These are phyloP conservation scores for Hesperia comma DNA, from an alignment of 2,888 invertebrate species.

Conservation along the genomic window DNA sequence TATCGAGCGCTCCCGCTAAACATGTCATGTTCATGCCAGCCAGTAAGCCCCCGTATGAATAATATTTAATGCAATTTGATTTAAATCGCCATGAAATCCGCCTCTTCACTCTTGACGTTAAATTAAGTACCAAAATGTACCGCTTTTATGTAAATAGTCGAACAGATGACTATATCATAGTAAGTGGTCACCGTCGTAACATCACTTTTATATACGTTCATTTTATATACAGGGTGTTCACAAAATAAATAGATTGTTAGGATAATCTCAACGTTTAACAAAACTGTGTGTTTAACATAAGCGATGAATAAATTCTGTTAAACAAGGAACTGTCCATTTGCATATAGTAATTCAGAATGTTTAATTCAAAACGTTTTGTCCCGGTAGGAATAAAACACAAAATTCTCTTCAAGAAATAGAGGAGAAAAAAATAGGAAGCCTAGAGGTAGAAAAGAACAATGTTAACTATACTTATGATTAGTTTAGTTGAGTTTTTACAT, in stretches of 20 bases:
- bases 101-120: slow-evolving; percentile 25
- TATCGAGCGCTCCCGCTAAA: slow-evolving; percentile 37
- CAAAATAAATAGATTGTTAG: no score
- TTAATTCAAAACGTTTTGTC: neutral
- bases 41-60: slow-evolving; percentile 44
- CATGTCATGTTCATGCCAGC: slow-evolving; percentile 42
- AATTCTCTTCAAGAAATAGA: neutral
- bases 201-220: no score
- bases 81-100: slow-evolving; percentile 33
- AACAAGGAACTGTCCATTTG: neutral
- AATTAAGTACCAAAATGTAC: slow-evolving; percentile 21
- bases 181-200: no score
- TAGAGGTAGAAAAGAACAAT: neutral
- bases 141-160: no score
- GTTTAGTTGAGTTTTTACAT: neutral
- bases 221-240: neutral
- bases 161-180: no score
- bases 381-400: neutral
- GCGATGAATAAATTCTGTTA: slow-evolving; percentile 5
- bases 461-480: slow-evolving; percentile 4
- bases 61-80: slow-evolving; percentile 42
- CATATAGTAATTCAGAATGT: slow-evolving; percentile 1
- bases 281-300: neutral
- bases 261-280: no score
- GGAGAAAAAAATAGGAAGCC: neutral